Evolutionary conservation across 2,888 invertebrate genomes (phyloP).

Genomic region (Chloroclystis v-ata): DNA sequence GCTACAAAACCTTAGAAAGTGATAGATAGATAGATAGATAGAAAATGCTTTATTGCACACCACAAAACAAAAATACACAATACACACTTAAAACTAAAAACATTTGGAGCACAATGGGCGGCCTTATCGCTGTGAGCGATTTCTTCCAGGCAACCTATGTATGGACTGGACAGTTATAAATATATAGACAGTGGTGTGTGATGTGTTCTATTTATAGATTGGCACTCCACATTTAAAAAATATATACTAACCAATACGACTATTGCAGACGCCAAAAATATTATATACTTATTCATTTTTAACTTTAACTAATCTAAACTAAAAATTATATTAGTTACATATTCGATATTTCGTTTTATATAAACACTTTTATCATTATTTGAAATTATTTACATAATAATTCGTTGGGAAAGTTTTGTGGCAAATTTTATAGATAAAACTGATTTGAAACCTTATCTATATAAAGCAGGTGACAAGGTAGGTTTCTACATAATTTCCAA

Average conservation of each 20-base stretch:
- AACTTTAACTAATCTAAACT: constrained; percentile 15
- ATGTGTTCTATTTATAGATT: no score
- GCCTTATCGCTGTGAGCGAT: no score
- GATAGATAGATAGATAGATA: no score
- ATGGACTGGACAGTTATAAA: no score
- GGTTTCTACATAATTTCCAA: constrained; percentile 6
- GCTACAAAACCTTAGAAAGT: no score
- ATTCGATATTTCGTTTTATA: constrained; percentile 19
- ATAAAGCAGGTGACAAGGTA: constrained; percentile 6
- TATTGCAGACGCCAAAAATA: constrained; percentile 30
- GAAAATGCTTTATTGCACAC: no score
- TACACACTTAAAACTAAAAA: no score
- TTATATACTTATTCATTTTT: constrained; percentile 33
- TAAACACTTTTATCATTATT: constrained; percentile 22
- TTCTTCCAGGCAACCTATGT: no score
- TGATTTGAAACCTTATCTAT: constrained; percentile 16
- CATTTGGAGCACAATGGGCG: no score
- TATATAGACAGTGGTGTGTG: no score
- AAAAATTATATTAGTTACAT: constrained; percentile 22
- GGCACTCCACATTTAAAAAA: background rate
- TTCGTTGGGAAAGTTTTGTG: constrained; percentile 15
- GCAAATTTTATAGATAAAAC: background rate
- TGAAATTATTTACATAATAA: constrained; percentile 19
- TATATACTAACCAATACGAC: constrained; percentile 38
- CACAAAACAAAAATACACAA: no score